These are phyloP conservation scores for Semibalanus balanoides DNA, from an alignment of 1,140 invertebrate species.

Conservation along the genomic window DNA sequence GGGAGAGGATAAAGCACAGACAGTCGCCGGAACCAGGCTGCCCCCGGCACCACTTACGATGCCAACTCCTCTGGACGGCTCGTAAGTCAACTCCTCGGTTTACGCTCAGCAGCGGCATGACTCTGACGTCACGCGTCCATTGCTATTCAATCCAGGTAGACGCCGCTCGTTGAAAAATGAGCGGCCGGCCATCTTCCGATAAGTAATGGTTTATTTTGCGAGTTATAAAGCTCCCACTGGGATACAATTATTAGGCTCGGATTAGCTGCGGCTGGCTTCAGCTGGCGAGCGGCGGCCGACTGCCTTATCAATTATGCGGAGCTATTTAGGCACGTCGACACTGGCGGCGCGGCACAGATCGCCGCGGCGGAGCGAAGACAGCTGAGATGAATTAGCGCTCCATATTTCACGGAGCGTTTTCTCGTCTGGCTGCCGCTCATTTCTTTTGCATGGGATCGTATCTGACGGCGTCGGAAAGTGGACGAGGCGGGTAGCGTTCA, in stretches of 20 bases:
- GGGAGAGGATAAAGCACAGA: no score
- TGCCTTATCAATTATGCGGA: not conserved
- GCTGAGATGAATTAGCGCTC: not conserved
- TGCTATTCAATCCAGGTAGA: not conserved
- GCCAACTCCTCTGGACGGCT: not conserved
- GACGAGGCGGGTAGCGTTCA: no score
- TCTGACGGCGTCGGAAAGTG: no score
- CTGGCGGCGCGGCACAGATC: no score
- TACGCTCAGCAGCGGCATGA: not conserved
- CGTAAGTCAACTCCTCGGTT: not conserved
- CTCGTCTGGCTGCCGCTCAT: no score
- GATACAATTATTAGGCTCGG: not conserved
- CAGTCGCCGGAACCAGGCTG: no score
- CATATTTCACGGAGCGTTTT: not conserved
- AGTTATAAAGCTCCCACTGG: not conserved
- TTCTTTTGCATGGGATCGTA: no score
- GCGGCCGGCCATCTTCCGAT: not conserved
- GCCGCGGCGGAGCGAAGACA: no score
- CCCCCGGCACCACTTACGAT: not conserved
- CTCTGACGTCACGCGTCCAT: not conserved
- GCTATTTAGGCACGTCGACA: not conserved
- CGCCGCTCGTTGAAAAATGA: not conserved
- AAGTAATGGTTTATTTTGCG: slow-evolving; percentile 2
- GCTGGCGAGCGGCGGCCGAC: no score
- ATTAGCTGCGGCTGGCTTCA: not conserved